Evolutionary conservation across 30 jellyfish, hydroid and myxozoan species (phyloP), one percentile per base, ranked within the genome.

Genomic region (Catostylus mosaicus): DNA sequence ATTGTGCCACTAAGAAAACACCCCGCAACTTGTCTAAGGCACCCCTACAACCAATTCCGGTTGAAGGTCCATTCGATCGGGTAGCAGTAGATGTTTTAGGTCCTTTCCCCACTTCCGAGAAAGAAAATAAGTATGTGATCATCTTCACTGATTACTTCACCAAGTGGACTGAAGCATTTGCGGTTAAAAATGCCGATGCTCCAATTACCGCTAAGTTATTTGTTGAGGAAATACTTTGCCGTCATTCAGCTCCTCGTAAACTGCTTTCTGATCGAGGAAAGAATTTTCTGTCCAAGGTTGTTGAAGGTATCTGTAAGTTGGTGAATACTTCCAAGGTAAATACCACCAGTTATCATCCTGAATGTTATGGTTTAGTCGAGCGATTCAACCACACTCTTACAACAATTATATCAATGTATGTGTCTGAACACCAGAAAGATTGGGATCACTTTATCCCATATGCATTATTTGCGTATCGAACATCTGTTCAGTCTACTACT

Each of bases 81-180:
- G 96, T 77, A 0, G 90, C 90, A n/a, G 86, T 77, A 10, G 96
- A 86, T 60, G 87, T 86, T 52, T 46, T 78, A 56, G 90, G 96
- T 66, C 96, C 90, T 22, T 77, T 86, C 54, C 96, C 96, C 5
- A 75, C 86, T 23, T 65, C 90, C 10, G 67, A 77, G 5, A 45
- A 52, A 34, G 96, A 91, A 2, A 77, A 76, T 60, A 73, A 65
- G 24, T 50, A 50, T 27, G 20, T 50, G 6, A 18, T 50, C 19
- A 50, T 50, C 63, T 50, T 50, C 24, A 4, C 63, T 4, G 63
- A 50, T 50, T 50, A 50, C 24, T 50, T 50, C 20, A 50, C 63
- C 20, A 52, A 67, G 22, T 86, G 96, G 96, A 86, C 96, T 36
- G 86, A 78, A 48, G 91, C 90, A 51, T 86, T 66, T 56, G 87